Percentiles rank a stretch among this genome's conserved stretches.
Conservation (phyloP, 2,888 invertebrate genomes). For the Carterocephalus palaemon region DNA sequence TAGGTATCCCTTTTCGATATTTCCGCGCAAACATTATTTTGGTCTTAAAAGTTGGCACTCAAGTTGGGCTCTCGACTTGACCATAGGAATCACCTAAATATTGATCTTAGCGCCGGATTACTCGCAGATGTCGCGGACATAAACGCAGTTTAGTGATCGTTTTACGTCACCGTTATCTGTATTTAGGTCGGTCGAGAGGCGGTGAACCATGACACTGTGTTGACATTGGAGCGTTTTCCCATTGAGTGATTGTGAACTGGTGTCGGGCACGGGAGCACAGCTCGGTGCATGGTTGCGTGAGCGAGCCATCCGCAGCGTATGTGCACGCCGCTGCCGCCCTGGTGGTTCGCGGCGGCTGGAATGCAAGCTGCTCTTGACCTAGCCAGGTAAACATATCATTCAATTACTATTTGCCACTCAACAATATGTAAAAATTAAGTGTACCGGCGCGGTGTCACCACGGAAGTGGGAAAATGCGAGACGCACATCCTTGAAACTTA, state of each 20-base stretch:
- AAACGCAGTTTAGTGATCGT: constrained; percentile 50
- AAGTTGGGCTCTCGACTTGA: not conserved
- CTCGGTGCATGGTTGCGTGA: constrained; percentile 41
- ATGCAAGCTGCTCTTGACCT: constrained; percentile 78
- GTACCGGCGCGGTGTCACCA: too few relatives aligned
- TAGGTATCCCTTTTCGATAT: not conserved
- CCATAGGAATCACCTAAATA: not conserved
- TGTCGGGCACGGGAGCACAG: constrained; percentile 38
- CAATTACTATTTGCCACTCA: not conserved
- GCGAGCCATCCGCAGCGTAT: constrained; percentile 62
- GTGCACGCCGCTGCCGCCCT: constrained; percentile 72
- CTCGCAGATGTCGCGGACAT: constrained; percentile 28
- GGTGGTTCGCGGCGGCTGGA: constrained; percentile 72
- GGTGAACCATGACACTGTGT: constrained; percentile 67
- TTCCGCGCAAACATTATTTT: not conserved
- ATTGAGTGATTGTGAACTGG: constrained; percentile 61
- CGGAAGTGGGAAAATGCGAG: too few relatives aligned
- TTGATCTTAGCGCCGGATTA: constrained; percentile 11
- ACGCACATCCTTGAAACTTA: too few relatives aligned
- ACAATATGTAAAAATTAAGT: too few relatives aligned
- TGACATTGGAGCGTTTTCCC: constrained; percentile 57
- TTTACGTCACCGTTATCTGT: constrained; percentile 62
- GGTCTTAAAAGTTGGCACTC: not conserved
- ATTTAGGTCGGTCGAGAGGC: constrained; percentile 60
- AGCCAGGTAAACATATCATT: constrained; percentile 57